Evolutionary conservation across 2,888 invertebrate genomes (phyloP), one percentile per base, ranked within the genome.

Genomic region (Dicyrtoma fusca): DNA sequence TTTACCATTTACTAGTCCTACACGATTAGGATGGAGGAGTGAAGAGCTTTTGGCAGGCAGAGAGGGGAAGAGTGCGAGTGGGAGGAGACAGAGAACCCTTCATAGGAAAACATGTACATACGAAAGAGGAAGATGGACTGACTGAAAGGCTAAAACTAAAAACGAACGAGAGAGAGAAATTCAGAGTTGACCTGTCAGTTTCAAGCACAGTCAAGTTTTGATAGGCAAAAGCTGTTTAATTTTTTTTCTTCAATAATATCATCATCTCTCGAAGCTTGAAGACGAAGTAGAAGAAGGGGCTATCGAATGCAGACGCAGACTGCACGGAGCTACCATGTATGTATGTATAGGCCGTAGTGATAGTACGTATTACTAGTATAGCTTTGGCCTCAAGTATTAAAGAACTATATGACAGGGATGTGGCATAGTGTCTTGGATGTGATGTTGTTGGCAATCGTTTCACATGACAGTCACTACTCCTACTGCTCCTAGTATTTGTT

Each of bases 391-490:
- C n/a, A n/a, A n/a, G n/a, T n/a, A n/a, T n/a, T 34, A 49, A 3
- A 49, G 49, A 49, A 19, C 5, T n/a, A 10, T 4, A 49, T 19
- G 49, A 13, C 49, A 17, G 19, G 5, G 49, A 49, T n/a, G 49
- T n/a, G 19, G n/a, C n/a, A n/a, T n/a, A n/a, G 59, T 13, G 25
- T 14, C n/a, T 25, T 55, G 45, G 59, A 59, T 69, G 61, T 49
- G 49, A 62, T 62, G 72, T 59, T 62, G 68, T 71, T 74, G 74
- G 71, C 74, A 78, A 76, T 77, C 78, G 75, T 76, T 76, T 76
- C 75, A 75, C 75, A 74, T 76, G 79, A 77, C 79, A 77, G 79
- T 79, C 76, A 77, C 69, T 74, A 55, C 59, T 3, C 4, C 26
- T 34, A 34, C 72, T 64, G 47, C 49, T 64, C 53, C 53, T 63